Percentiles rank a stretch among this genome's conserved stretches.
phyloP scores from a whole-genome alignment of 2,113 vertebrate genomes.

The Sceloporus tristichus region DNA sequence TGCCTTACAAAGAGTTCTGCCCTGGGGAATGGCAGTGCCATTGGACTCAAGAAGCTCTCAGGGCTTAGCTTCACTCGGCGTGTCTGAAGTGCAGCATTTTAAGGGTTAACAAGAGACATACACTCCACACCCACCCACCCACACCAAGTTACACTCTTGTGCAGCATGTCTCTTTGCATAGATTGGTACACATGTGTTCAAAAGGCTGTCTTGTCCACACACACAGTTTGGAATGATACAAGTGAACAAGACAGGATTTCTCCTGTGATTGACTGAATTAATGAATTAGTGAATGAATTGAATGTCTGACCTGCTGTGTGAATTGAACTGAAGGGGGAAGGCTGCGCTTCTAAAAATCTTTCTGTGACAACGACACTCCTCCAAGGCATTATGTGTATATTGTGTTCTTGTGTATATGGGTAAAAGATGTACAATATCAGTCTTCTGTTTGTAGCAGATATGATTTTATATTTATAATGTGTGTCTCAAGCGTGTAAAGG shows the following conservation, averaged over 20 bases:
- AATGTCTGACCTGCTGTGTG: conserved; percentile 33
- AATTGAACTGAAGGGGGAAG: conserved; percentile 48
- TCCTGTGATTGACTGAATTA: conserved; percentile 16
- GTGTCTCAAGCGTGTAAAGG: conserved; percentile 48
- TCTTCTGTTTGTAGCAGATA: conserved; percentile 84
- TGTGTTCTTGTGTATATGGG: conserved; percentile 86
- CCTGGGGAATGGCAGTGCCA: conserved; percentile 7
- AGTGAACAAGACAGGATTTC: conserved; percentile 20
- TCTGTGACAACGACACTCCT: conserved; percentile 61
- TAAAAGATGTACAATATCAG: conserved; percentile 81
- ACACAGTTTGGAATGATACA: not conserved
- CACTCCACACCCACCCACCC: conserved; percentile 24
- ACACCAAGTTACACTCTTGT: conserved; percentile 30
- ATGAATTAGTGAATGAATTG: conserved; percentile 12
- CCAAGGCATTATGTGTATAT: conserved; percentile 80
- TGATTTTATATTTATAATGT: conserved; percentile 83
- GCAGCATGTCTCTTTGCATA: not conserved
- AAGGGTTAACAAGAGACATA: conserved; percentile 48
- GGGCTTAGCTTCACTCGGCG: conserved; percentile 53
- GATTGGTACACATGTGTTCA: fast-evolving
- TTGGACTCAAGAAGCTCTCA: conserved; percentile 68
- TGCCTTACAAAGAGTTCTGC: conserved; percentile 72
- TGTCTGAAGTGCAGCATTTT: conserved; percentile 47
- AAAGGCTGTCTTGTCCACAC: conserved; percentile 26
- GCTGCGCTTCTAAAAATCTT: conserved; percentile 48